These are phyloP conservation scores for Drosophila monieri DNA, from an alignment of 2,888 invertebrate genomes.

Conservation along the genomic window DNA sequence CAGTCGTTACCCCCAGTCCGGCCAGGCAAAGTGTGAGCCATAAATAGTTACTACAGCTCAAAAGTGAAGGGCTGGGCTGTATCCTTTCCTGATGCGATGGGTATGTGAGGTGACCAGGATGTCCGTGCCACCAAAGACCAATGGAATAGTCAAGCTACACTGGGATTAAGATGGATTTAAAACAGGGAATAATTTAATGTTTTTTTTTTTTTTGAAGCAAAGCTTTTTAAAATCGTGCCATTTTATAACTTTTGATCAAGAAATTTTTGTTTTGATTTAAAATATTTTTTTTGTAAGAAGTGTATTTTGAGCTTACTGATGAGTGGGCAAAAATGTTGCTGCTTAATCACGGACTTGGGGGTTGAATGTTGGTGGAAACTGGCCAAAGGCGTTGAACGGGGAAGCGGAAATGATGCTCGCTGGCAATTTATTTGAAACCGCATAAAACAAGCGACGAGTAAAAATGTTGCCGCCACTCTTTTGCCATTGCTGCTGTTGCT, in stretches of 20 bases:
- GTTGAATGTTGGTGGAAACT: not conserved
- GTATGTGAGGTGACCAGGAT: conserved; percentile 18
- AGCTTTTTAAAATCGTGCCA: no score
- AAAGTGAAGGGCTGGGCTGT: conserved; percentile 42
- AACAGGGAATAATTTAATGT: not conserved
- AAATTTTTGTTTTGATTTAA: no score
- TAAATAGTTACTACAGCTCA: conserved; percentile 55
- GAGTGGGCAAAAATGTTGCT: conserved; percentile 46
- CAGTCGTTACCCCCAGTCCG: conserved; percentile 32
- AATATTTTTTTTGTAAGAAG: not conserved
- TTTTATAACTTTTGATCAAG: no score
- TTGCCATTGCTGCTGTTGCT: conserved; percentile 32
- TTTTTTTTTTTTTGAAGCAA: not conserved
- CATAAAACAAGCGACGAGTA: conserved; percentile 71
- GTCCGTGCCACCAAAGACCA: conserved; percentile 23
- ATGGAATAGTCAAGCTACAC: conserved; percentile 7
- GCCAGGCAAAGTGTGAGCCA: conserved; percentile 48
- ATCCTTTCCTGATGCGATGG: conserved; percentile 8
- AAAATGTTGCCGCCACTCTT: conserved; percentile 59
- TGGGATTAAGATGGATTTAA: not conserved
- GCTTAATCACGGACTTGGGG: conserved; percentile 31
- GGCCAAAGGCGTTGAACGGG: conserved; percentile 5
- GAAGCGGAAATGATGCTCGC: conserved; percentile 42
- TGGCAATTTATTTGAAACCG: conserved; percentile 77
- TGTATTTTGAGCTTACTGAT: conserved; percentile 31